These are phyloP conservation scores for Seira ritae DNA, from an alignment of 2,888 invertebrate genomes.

Conservation along the genomic window DNA sequence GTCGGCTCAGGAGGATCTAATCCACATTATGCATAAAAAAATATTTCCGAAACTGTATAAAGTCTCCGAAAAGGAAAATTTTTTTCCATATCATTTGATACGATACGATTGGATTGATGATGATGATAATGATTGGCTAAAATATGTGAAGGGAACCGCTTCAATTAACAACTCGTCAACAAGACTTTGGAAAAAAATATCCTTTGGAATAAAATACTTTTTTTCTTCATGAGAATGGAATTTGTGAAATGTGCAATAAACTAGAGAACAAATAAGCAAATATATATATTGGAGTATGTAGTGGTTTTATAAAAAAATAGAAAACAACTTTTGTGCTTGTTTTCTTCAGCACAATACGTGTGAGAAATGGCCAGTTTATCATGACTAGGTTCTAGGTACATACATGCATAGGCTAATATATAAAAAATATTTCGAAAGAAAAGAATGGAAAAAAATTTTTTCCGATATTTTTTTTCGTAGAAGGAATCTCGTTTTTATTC, in stretches of 20 bases:
- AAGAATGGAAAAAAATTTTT: constrained; percentile 21
- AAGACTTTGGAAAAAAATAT: neutral
- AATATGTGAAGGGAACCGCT: constrained; percentile 35
- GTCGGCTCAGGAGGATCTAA: constrained; percentile 27
- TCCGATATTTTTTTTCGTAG: constrained; percentile 1
- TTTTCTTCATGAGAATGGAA: constrained; percentile 41
- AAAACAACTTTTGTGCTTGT: neutral
- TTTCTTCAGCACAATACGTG: constrained; percentile 33
- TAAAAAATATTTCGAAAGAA: constrained; percentile 13
- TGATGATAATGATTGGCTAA: constrained; percentile 22
- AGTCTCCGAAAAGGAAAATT: no score
- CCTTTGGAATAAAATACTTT: constrained; percentile 8
- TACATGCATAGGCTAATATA: no score
- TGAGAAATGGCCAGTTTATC: constrained; percentile 43
- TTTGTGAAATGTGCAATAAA: constrained; percentile 59
- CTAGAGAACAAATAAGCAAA: constrained; percentile 40
- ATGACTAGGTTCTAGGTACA: constrained; percentile 4
- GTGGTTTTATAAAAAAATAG: neutral
- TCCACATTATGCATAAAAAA: constrained; percentile 15
- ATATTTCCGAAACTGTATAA: neutral
- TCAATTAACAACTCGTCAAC: constrained; percentile 60
- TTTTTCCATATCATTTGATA: no score
- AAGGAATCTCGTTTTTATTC: constrained; percentile 14
- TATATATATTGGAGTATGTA: no score
- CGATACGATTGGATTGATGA: no score